Base-by-base conservation (phyloP, 1,140 invertebrate genomes). In the Zaprionus vittiger region DNA sequence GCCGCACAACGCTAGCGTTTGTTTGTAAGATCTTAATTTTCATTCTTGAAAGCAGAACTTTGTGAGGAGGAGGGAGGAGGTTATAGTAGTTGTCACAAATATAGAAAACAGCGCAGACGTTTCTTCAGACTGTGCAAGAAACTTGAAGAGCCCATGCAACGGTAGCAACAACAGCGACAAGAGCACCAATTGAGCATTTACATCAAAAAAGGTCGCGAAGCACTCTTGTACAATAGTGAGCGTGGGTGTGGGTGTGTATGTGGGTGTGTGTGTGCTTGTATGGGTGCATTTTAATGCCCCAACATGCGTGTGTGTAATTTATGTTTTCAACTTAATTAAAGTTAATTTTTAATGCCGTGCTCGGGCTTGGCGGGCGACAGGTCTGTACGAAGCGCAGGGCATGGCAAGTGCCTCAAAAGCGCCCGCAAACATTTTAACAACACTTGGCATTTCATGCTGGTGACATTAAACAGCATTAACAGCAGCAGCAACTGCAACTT, bases 241-340 rank as follows among this genome's bases (percentile, higher is more conserved):
- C 52, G 52, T 60, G 62, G 65, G 76, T 52, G 44, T 65, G 57
- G 20, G 71, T 26, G 56, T 62, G 17, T 54, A 38, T 37, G 28
- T 65, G 59, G 66, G 77, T 62, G 37, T 68, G 59, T 60, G 56
- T 62, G 52, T 57, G 77, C 7, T 44, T 26, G 28, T 59, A 56
- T 41, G 57, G 65, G 61, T 70, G 79, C 64, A 81, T 73, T 81
- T 84, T 73, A 84, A 87, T 90, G 85, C 55, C 61, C 59, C 68
- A 62, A 79, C 72, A 73, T 80, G 73, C 71, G 71, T 78, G 77
- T 85, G 60, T 78, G 82, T 86, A 80, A 90, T 90, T 90, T 85
- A 91, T 91, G 86, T 91, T 85, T 86, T 80, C 82, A 85, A 91
- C 86, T 90, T 91, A 90, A 90, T 90, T 90, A 90, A 91, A 90